Conservation (phyloP, 2,888 invertebrate genomes). For the Belgica antarctica region DNA sequence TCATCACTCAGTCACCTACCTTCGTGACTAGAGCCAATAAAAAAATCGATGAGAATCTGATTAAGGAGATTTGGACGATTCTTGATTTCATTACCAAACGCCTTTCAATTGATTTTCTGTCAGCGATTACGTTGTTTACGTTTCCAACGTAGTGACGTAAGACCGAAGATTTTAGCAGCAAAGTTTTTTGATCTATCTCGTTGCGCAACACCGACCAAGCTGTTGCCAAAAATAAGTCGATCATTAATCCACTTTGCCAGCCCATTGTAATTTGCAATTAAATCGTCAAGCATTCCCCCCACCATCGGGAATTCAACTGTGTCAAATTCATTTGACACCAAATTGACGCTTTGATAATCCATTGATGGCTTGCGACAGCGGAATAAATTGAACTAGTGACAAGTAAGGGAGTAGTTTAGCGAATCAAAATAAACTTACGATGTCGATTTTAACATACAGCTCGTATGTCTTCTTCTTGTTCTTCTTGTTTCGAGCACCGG, state of each 20-base stretch:
- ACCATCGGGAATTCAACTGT: not conserved
- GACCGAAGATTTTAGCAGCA: too few species aligned
- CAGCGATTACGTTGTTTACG: too few species aligned
- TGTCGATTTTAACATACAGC: conserved; percentile 75
- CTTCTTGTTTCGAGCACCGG: conserved; percentile 57
- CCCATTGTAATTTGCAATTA: not conserved
- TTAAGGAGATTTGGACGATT: conserved; percentile 37
- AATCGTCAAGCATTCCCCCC: not conserved
- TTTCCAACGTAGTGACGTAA: too few species aligned
- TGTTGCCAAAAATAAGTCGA: too few species aligned
- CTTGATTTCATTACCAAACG: conserved; percentile 12
- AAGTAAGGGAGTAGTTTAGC: too few species aligned
- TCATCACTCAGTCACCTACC: not conserved
- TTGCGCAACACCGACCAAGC: too few species aligned
- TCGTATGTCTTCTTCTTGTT: conserved; percentile 78
- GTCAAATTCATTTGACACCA: not conserved
- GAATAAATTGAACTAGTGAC: conserved; percentile 4
- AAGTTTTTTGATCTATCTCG: too few species aligned
- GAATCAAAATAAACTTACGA: conserved; percentile 66
- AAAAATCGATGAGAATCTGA: conserved; percentile 38
- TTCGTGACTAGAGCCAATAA: conserved; percentile 8
- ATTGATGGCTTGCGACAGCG: not conserved
- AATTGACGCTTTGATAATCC: conserved; percentile 14
- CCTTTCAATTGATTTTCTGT: not conserved
- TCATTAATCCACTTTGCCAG: not conserved